These are phyloP conservation scores for Atrichornis clamosus DNA, from an alignment of 2,113 vertebrate species.

Conservation along the genomic window DNA sequence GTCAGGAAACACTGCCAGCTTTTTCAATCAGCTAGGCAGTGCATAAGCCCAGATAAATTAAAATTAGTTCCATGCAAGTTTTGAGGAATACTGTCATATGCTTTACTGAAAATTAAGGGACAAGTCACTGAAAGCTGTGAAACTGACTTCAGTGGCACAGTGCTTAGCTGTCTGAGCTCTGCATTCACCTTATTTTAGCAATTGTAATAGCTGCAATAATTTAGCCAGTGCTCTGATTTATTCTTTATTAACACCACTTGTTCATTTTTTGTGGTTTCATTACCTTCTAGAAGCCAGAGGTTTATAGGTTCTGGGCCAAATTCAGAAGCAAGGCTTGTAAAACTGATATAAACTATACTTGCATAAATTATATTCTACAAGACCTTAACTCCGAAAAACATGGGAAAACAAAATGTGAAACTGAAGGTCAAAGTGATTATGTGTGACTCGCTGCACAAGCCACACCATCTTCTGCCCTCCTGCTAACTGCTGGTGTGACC, in stretches of 20 bases:
- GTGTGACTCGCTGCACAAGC: background rate
- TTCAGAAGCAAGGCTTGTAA: constrained; percentile 21
- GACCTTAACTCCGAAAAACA: background rate
- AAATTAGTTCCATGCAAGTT: constrained; percentile 17
- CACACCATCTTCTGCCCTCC: background rate
- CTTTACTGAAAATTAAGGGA: constrained; percentile 15
- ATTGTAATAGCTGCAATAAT: background rate
- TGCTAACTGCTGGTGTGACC: background rate
- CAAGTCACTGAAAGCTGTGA: background rate
- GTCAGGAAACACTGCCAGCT: background rate
- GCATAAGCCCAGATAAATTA: background rate
- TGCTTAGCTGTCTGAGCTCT: background rate
- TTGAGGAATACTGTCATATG: background rate
- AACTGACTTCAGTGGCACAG: background rate
- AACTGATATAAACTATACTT: background rate
- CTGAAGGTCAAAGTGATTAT: background rate
- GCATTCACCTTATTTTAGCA: background rate
- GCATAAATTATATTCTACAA: background rate
- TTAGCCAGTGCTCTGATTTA: background rate
- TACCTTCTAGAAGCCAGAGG: background rate
- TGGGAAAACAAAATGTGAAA: background rate
- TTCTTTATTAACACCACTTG: background rate
- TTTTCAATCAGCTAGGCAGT: constrained; percentile 6
- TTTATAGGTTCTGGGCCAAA: constrained; percentile 25
- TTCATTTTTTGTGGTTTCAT: constrained; percentile 29